phyloP scores from a whole-genome alignment of 30 jellyfish, hydroid and myxozoan species.

The Hydra vulgaris region DNA sequence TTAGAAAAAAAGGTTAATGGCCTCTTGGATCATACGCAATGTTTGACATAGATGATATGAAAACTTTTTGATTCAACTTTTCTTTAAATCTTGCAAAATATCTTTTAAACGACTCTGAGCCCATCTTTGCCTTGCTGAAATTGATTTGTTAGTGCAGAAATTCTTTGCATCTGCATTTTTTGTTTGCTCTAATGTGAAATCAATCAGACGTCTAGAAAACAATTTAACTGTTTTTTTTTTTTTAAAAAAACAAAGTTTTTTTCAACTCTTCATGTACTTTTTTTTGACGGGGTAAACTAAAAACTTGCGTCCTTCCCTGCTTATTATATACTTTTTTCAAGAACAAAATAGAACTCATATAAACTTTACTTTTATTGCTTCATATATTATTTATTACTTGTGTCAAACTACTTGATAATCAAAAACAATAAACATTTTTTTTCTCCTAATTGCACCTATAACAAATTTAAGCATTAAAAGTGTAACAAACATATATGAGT shows the following conservation, averaged over 20 bases:
- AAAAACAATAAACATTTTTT: no score
- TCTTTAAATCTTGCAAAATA: neutral
- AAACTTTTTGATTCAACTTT: neutral
- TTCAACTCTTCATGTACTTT: neutral
- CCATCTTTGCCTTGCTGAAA: constrained; percentile 5
- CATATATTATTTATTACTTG: no score
- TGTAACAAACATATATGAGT: no score
- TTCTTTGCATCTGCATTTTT: constrained; percentile 2
- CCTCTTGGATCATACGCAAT: neutral
- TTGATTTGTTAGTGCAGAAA: neutral
- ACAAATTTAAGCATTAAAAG: no score
- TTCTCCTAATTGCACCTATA: no score
- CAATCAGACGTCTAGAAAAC: neutral
- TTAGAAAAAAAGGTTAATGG: neutral
- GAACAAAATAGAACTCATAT: no score
- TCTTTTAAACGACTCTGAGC: constrained; percentile 1
- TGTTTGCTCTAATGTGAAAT: constrained; percentile 1
- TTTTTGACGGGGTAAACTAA: no score
- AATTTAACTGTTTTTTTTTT: neutral
- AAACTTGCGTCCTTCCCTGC: no score
- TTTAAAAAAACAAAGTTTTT: neutral
- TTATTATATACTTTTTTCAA: no score
- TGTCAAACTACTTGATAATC: no score
- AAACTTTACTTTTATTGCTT: no score
- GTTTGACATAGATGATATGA: no score